Conservation (phyloP, 2,888 invertebrate genomes). For the Hyalella azteca region DNA sequence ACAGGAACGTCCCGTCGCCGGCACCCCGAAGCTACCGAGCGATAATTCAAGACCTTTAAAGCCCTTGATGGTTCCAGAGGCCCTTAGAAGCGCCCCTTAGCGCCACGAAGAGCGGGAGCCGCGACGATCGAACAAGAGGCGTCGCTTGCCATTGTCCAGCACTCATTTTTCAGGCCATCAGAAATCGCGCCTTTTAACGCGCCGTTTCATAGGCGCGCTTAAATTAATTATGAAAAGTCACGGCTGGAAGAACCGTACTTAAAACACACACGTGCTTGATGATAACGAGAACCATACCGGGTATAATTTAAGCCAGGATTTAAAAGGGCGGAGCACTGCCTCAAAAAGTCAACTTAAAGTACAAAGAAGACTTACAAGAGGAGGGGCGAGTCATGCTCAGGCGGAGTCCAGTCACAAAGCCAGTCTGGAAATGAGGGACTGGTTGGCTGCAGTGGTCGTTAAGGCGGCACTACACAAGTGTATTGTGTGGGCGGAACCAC, state of each 20-base stretch:
- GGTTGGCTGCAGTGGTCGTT: conserved; percentile 18
- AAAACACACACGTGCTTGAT: too few relatives aligned
- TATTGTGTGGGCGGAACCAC: too few relatives aligned
- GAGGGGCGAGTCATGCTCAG: neutral
- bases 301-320: too few relatives aligned
- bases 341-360: too few relatives aligned
- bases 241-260: too few relatives aligned
- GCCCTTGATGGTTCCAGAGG: conserved; percentile 13
- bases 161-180: too few relatives aligned
- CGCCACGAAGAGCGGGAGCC: neutral
- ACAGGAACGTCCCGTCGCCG: neutral
- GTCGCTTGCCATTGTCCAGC: neutral
- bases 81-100: neutral
- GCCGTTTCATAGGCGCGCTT: too few relatives aligned
- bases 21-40: conserved; percentile 13
- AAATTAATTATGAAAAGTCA: too few relatives aligned
- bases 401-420: conserved; percentile 23
- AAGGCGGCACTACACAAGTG: too few relatives aligned
- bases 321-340: too few relatives aligned
- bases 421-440: conserved; percentile 10
- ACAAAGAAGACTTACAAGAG: neutral
- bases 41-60: conserved; percentile 14
- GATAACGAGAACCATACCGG: too few relatives aligned
- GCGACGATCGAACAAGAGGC: neutral
- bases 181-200: too few relatives aligned